Percentiles rank a stretch among this genome's conserved stretches.
These are phyloP conservation scores for Luffia ferchaultella DNA, from an alignment of 2,888 invertebrate genomes.

Conservation along the genomic window DNA sequence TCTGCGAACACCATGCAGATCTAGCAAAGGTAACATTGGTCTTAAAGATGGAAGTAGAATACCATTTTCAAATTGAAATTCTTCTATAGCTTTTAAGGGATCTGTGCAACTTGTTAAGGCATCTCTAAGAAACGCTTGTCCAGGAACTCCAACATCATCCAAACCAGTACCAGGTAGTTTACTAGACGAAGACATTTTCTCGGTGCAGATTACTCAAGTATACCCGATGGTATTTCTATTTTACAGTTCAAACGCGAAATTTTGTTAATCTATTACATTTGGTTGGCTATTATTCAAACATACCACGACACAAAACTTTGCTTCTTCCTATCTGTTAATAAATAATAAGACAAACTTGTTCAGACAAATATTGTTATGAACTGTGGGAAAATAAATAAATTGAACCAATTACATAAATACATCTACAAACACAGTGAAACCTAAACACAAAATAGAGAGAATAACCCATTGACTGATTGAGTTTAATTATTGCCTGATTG, in stretches of 20 bases:
- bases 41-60: slow-evolving; percentile 90
- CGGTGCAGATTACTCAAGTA: neutral
- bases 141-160: slow-evolving; percentile 88
- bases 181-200: slow-evolving; percentile 47
- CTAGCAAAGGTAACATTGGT: slow-evolving; percentile 94
- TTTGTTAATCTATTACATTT: neutral
- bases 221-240: neutral
- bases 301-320: no score
- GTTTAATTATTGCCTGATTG: no score
- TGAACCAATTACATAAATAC: no score
- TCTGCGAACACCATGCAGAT: slow-evolving; percentile 91
- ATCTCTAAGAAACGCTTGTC: slow-evolving; percentile 86
- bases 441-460: no score
- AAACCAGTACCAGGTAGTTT: slow-evolving; percentile 69
- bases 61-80: slow-evolving; percentile 95
- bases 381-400: no score
- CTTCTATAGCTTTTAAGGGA: slow-evolving; percentile 97
- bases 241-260: neutral
- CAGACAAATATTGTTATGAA: no score
- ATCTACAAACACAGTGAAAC: no score
- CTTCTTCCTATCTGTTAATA: no score
- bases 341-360: no score
- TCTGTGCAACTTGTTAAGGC: slow-evolving; percentile 95
- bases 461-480: no score
- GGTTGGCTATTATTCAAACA: no score